Conservation (phyloP, 2,113 vertebrate genomes). For the Mobula birostris region DNA sequence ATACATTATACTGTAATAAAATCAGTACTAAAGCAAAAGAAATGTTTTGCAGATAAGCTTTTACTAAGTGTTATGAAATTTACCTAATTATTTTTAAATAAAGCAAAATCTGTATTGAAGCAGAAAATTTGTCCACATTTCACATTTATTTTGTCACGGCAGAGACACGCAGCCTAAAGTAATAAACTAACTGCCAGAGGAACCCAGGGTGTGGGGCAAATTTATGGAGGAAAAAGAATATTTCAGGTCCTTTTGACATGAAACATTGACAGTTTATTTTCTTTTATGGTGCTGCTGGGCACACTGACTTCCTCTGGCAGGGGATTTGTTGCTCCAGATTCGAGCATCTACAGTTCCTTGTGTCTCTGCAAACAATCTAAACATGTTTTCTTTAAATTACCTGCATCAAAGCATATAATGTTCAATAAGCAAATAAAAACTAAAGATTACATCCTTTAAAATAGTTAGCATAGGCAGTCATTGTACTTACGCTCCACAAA, state of each 20-base stretch:
- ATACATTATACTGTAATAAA: background rate
- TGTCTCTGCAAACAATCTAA: background rate
- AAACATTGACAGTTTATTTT: too few species aligned
- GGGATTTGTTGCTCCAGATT: too few species aligned
- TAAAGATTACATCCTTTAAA: background rate
- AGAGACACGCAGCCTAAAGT: background rate
- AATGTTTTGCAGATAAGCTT: background rate
- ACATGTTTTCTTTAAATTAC: background rate
- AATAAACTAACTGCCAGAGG: too few species aligned
- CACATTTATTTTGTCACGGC: background rate
- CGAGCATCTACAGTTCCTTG: too few species aligned
- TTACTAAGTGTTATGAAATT: background rate
- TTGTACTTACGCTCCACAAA: conserved; percentile 79
- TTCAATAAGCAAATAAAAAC: background rate
- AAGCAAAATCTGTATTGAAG: background rate
- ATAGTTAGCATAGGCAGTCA: background rate
- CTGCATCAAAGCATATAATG: background rate
- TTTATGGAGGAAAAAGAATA: too few species aligned
- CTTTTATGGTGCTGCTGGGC: too few species aligned
- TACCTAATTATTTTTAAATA: background rate
- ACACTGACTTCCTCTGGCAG: too few species aligned
- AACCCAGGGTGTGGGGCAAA: too few species aligned
- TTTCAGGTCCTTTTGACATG: too few species aligned
- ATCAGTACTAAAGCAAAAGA: background rate
- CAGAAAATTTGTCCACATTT: background rate